A percentile compares a stretch with the other conserved stretches of the same genome.
Evolutionary conservation across 2,797 vertebrate genomes (phyloP).

Genomic region (Gila robusta): DNA sequence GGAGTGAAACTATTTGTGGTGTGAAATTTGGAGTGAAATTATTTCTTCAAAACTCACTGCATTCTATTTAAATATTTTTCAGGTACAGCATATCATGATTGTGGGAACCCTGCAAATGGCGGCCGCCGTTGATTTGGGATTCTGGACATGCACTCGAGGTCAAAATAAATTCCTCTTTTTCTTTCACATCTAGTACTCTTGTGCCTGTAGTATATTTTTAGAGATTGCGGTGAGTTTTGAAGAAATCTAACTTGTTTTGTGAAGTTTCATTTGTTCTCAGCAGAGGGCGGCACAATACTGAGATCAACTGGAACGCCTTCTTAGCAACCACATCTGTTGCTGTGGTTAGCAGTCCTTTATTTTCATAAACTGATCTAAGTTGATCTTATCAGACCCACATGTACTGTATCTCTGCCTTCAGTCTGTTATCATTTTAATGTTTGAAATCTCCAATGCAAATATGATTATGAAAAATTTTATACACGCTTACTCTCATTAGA

Average conservation of each 20-base stretch:
- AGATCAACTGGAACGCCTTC: neutral
- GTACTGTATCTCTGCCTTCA: neutral
- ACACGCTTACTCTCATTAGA: neutral
- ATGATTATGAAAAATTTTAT: neutral
- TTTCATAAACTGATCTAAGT: constrained; percentile 23
- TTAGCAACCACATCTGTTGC: neutral
- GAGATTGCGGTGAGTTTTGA: neutral
- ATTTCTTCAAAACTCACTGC: neutral
- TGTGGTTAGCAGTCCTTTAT: constrained; percentile 15
- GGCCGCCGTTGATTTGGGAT: neutral
- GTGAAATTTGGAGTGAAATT: neutral
- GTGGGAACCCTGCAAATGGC: neutral
- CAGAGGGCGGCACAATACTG: constrained; percentile 39
- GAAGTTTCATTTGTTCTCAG: neutral
- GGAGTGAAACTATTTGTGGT: neutral
- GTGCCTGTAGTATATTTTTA: neutral
- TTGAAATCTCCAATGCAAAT: neutral
- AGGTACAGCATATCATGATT: neutral
- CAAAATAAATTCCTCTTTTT: neutral
- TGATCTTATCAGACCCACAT: neutral
- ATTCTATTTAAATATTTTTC: neutral
- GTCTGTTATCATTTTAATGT: neutral
- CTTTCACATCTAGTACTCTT: neutral
- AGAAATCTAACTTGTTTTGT: neutral
- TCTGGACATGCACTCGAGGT: neutral